Evolutionary conservation across 2,888 invertebrate genomes (phyloP).

Genomic region (Thecocarcelia acutangulata): DNA sequence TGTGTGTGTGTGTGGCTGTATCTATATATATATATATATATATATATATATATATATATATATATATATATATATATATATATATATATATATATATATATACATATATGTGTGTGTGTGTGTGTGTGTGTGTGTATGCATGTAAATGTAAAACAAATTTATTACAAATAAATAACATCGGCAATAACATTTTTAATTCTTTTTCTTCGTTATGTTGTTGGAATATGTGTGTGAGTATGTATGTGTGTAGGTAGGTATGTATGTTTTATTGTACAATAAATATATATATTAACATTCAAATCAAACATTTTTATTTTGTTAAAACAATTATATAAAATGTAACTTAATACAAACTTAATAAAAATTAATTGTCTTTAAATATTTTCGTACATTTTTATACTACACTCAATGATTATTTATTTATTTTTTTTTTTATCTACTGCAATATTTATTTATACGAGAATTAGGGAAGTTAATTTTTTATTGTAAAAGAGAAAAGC

Average conservation of each 20-base stretch:
- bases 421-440: background rate
- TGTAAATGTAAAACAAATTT: constrained; percentile 24
- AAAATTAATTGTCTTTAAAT: constrained; percentile 38
- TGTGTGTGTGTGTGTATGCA: too few relatives aligned
- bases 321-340: constrained; percentile 16
- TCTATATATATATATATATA: too few relatives aligned
- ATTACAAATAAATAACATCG: constrained; percentile 68
- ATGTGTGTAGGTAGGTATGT: too few relatives aligned
- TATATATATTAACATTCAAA: constrained; percentile 22
- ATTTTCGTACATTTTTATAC: constrained; percentile 5
- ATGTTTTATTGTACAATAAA: constrained; percentile 15
- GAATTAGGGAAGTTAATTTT: background rate
- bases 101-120: too few relatives aligned
- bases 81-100: too few relatives aligned
- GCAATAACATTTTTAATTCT: constrained; percentile 24
- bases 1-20: too few relatives aligned
- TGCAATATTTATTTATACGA: background rate
- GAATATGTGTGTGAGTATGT: constrained; percentile 2
- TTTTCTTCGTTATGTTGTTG: constrained; percentile 20
- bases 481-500: too few relatives aligned
- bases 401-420: background rate
- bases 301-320: background rate
- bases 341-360: constrained; percentile 50
- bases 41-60: too few relatives aligned
- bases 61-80: too few relatives aligned